Percentiles rank a stretch among this genome's conserved stretches.
Evolutionary conservation across 2,113 vertebrate genomes (phyloP).

Genomic region (Uropsilus gracilis): DNA sequence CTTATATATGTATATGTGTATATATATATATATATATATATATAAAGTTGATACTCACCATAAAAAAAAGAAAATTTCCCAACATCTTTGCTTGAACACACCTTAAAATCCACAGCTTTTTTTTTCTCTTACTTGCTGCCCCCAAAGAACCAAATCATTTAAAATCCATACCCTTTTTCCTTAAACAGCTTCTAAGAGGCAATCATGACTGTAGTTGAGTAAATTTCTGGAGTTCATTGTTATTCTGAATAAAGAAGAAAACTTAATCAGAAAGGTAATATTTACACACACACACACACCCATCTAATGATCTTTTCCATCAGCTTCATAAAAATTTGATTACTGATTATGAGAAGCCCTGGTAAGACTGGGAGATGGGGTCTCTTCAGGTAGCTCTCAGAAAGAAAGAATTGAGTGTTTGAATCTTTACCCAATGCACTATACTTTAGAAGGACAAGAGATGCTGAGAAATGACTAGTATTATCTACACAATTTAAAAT

Average conservation of each 20-base stretch:
- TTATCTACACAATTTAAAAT: no score
- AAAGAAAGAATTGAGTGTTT: no score
- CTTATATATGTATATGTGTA: no score
- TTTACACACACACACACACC: background rate
- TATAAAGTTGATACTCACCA: no score
- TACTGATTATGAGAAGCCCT: background rate
- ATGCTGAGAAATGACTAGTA: no score
- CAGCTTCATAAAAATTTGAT: background rate
- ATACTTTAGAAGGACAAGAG: no score
- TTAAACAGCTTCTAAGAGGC: background rate
- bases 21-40: no score
- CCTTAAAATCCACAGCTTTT: constrained; percentile 39
- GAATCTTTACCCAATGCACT: no score
- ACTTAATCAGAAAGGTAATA: background rate
- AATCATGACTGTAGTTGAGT: background rate
- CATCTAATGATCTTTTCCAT: background rate
- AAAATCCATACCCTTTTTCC: background rate
- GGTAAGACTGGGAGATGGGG: background rate
- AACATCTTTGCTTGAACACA: background rate
- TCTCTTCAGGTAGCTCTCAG: no score
- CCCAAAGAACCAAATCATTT: background rate
- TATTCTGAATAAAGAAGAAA: constrained; percentile 21
- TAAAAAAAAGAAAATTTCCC: no score
- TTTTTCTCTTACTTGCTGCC: background rate
- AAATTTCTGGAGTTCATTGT: background rate